A percentile compares a stretch with the other conserved stretches of the same genome.
These are phyloP conservation scores for Drepana arcuata DNA, from an alignment of 1,140 invertebrate genomes.

Conservation along the genomic window DNA sequence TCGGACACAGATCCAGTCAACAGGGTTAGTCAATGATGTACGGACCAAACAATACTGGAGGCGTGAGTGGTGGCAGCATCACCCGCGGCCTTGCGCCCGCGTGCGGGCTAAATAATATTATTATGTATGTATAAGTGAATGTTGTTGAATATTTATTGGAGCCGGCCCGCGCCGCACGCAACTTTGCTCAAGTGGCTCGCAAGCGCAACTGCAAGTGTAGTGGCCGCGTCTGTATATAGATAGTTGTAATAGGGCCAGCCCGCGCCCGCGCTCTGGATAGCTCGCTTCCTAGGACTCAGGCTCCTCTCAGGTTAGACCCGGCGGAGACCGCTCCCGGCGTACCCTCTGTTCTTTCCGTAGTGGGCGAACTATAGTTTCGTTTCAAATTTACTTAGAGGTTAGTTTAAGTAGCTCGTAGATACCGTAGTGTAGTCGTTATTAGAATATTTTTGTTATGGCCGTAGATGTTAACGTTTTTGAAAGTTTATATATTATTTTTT, in stretches of 20 bases:
- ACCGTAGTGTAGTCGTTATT: conserved; percentile 66
- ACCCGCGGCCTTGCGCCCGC: background rate
- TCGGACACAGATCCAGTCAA: conserved; percentile 37
- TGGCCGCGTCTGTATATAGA: conserved; percentile 57
- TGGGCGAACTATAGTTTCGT: conserved; percentile 63
- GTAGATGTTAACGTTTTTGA: conserved; percentile 69
- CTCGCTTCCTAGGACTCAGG: conserved; percentile 44
- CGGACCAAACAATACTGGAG: conserved; percentile 54
- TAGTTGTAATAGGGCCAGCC: conserved; percentile 40
- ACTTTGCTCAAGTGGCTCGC: conserved; percentile 57
- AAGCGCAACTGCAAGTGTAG: conserved; percentile 43
- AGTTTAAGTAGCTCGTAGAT: conserved; percentile 63
- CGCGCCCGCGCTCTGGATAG: conserved; percentile 20
- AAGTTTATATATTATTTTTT: conserved; percentile 64
- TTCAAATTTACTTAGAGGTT: conserved; percentile 60
- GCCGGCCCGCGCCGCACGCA: conserved; percentile 25
- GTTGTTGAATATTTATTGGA: conserved; percentile 36
- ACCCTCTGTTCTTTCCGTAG: conserved; percentile 47
- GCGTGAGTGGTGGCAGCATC: no score
- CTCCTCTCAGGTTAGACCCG: conserved; percentile 42
- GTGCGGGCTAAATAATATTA: conserved; percentile 1
- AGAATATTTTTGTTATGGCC: conserved; percentile 70
- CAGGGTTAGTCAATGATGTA: conserved; percentile 49
- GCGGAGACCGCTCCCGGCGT: conserved; percentile 16
- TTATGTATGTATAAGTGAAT: conserved; percentile 30